Conservation (phyloP, 35 echinoderm and acorn worm species). For the Patiria miniata region DNA sequence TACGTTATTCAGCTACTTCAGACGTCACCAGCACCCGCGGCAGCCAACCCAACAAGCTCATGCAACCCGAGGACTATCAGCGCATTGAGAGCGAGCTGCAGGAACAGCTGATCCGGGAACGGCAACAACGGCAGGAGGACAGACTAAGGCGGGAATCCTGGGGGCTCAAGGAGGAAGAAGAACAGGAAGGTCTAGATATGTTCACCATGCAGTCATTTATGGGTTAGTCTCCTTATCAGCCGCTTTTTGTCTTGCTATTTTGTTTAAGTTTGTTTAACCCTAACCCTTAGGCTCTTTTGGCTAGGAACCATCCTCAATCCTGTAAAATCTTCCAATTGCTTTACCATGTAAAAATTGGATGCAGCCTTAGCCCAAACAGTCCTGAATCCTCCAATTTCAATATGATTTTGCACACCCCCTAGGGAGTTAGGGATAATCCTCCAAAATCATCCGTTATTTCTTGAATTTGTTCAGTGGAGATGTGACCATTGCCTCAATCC, state of each 20-base stretch:
- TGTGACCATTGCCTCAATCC: too few relatives aligned
- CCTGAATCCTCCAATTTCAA: too few relatives aligned
- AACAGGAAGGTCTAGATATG: not conserved
- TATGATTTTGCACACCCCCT: too few relatives aligned
- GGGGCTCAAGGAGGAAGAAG: constrained; percentile 46
- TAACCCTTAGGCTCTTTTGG: too few relatives aligned
- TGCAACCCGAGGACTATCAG: constrained; percentile 81
- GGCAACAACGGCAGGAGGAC: constrained; percentile 44
- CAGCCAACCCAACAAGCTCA: constrained; percentile 77
- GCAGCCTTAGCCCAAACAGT: too few relatives aligned
- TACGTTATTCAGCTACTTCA: constrained; percentile 49
- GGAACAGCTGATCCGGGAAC: constrained; percentile 39
- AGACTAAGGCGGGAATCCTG: constrained; percentile 62
- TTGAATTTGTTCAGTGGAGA: too few relatives aligned
- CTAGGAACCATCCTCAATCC: too few relatives aligned
- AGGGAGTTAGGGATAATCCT: too few relatives aligned
- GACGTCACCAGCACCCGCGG: constrained; percentile 45
- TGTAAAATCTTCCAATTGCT: too few relatives aligned
- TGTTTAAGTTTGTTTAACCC: too few relatives aligned
- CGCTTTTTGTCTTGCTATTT: constrained; percentile 7
- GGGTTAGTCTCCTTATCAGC: constrained; percentile 32
- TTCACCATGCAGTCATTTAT: constrained; percentile 9
- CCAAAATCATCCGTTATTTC: too few relatives aligned
- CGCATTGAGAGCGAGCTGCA: constrained; percentile 91
- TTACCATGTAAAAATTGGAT: too few relatives aligned